Conservation (phyloP, 2,797 vertebrate species). For the Echiichthys vipera region DNA sequence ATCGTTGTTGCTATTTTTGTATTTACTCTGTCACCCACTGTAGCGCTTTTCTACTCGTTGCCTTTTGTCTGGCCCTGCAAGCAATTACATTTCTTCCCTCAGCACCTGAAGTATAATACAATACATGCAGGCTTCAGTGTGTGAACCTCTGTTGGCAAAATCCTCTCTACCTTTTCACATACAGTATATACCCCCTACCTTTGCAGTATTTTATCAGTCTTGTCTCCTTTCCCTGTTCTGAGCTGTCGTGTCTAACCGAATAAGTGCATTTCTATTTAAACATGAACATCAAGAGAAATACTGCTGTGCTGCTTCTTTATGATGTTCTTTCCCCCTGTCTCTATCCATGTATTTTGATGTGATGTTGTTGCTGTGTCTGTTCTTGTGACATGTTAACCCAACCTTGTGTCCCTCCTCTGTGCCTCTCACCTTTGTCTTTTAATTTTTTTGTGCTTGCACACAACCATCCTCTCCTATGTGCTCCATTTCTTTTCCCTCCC, state of each 20-base stretch:
- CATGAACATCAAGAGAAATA: conserved; percentile 58
- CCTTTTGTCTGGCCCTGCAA: conserved; percentile 81
- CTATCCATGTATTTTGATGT: conserved; percentile 51
- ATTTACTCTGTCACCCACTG: conserved; percentile 71
- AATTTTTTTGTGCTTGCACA: conserved; percentile 41
- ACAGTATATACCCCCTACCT: conserved; percentile 26
- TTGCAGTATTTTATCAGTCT: conserved; percentile 49
- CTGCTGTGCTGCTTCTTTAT: conserved; percentile 49
- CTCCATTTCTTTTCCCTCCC: conserved; percentile 20
- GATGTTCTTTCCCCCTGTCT: conserved; percentile 45
- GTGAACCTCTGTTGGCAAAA: conserved; percentile 68
- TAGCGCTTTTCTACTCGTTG: conserved; percentile 65
- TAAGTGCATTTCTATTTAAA: conserved; percentile 52
- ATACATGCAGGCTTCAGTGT: conserved; percentile 60
- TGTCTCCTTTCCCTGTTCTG: conserved; percentile 32
- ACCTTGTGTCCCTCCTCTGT: conserved; percentile 30
- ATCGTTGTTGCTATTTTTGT: conserved; percentile 82
- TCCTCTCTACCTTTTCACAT: conserved; percentile 63
- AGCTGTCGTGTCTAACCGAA: conserved; percentile 36
- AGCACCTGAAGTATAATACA: conserved; percentile 74
- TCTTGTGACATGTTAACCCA: conserved; percentile 48
- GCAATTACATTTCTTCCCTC: conserved; percentile 80
- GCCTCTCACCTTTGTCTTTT: conserved; percentile 6
- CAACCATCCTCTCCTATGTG: conserved; percentile 37
- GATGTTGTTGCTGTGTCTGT: conserved; percentile 41